A percentile compares a stretch with the other conserved stretches of the same genome.
phyloP scores from a whole-genome alignment of 35 echinoderm and acorn worm species.

The Diadema setosum region DNA sequence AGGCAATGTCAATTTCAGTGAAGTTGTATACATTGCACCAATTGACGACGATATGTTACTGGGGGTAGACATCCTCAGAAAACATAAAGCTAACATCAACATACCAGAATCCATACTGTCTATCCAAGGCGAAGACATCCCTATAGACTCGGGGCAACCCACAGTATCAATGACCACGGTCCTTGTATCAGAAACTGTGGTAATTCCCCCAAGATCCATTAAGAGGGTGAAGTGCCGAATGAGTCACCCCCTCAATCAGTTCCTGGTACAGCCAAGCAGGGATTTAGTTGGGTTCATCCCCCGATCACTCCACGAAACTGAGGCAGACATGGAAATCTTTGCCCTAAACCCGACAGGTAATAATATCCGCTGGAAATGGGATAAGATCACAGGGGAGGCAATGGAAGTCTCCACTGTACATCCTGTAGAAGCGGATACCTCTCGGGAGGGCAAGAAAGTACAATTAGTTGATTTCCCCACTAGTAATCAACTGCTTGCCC shows the following conservation, averaged over 20 bases:
- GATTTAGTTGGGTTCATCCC: neutral
- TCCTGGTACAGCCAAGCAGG: constrained; percentile 11
- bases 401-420: neutral
- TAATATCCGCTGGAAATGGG: neutral
- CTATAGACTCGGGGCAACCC: neutral
- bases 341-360: constrained; percentile 15
- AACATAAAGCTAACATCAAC: neutral
- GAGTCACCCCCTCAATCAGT: neutral
- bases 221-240: neutral
- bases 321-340: neutral
- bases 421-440: neutral
- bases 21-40: constrained; percentile 27
- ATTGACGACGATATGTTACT: constrained; percentile 60
- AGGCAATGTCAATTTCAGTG: neutral
- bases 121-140: neutral
- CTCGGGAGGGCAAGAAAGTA: neutral
- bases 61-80: neutral
- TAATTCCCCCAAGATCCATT: constrained; percentile 22
- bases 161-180: neutral
- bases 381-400: neutral
- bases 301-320: neutral
- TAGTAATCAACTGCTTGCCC: neutral
- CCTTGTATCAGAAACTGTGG: neutral
- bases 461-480: neutral
- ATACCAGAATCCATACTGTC: neutral